Evolutionary conservation across 2,888 invertebrate genomes (phyloP), one percentile per base, ranked within the genome.

Genomic region (Lasioglossum oenotherae): DNA sequence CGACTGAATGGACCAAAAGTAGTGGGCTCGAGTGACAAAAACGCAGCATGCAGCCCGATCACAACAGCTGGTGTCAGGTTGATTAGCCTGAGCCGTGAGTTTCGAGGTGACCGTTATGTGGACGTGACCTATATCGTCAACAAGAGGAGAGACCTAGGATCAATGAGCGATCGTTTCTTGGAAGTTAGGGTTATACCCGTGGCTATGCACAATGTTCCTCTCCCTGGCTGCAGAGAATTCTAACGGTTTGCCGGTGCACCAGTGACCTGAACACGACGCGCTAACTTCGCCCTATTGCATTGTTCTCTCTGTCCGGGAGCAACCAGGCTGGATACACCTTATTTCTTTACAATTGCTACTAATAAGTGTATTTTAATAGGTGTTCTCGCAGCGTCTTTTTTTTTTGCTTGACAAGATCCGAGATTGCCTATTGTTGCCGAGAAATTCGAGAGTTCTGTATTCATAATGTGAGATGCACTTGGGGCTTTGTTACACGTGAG

Each of bases 51-150:
- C 80, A 73, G 84, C 53, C 67, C 73, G 82, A 91, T 90, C 81
- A 89, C 88, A 90, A 92, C 91, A 89, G 89, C 88, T 78, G 85
- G 90, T 91, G 91, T 92, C 89, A 88, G 81, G 87, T 88, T 92
- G 92, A 93, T 93, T 93, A 93, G 91, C 85, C 79, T 67, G 73
- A 77, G 76, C 82, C 78, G 80, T 71, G 82, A 80, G 88, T 91
- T 89, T 90, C 86, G 81, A 86, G 60, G 81, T 80, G 88, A 92
- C 92, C 92, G 92, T 92, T 93, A 93, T 88, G 85, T 89, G 90
- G 91, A 91, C 91, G 91, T 92, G 91, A 91, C 90, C 92, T 89
- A 87, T 89, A 88, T 92, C 91, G 91, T 87, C 88, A 88, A 80
- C 87, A 75, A 80, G 87, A 85, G 87, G 85, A 82, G 78, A 85